Percentiles rank a stretch among this genome's conserved stretches.
Evolutionary conservation across 2,113 vertebrate genomes (phyloP).

Genomic region (Prinia subflava): DNA sequence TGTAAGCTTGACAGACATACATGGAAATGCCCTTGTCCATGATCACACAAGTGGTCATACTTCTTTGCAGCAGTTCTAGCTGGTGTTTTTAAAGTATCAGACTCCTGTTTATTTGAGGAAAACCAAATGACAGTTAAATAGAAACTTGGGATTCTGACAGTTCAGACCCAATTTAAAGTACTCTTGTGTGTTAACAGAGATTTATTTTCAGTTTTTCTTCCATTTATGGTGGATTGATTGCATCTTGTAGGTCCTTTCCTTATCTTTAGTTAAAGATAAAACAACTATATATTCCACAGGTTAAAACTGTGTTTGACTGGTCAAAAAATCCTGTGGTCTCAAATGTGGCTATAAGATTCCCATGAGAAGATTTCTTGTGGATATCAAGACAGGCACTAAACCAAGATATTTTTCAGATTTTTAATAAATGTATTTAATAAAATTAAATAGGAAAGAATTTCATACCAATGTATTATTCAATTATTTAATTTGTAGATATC

Average conservation of each 20-base stretch:
- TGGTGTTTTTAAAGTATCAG: not conserved
- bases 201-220: not conserved
- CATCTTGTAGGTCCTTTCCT: not conserved
- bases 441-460: not conserved
- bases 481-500: not conserved
- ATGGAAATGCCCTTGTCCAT: not conserved
- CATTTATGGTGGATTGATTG: not conserved
- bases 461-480: not conserved
- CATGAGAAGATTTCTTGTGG: not conserved
- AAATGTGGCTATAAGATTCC: not conserved
- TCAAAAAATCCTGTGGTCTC: not conserved
- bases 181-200: not conserved
- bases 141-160: not conserved
- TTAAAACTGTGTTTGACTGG: not conserved
- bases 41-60: not conserved
- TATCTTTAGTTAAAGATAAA: not conserved
- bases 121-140: not conserved
- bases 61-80: not conserved
- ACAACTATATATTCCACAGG: fast-evolving
- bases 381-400: not conserved
- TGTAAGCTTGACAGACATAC: not conserved
- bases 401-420: not conserved
- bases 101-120: not conserved
- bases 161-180: not conserved
- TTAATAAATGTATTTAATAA: fast-evolving